Evolutionary conservation across 2,113 vertebrate genomes (phyloP).

Genomic region (Podiceps cristatus): DNA sequence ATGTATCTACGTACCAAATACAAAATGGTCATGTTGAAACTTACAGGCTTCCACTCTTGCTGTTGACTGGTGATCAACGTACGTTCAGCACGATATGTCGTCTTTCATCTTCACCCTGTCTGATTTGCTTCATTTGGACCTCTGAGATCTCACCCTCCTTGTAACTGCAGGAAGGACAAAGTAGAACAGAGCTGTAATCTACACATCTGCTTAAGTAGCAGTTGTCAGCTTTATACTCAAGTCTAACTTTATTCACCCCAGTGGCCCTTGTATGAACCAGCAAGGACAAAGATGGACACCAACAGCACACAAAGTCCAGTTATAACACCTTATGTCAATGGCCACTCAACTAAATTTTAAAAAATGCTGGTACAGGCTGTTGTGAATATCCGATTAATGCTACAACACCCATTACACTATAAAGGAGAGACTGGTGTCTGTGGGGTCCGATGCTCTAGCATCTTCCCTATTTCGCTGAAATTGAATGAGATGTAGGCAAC

Average conservation of each 20-base stretch:
- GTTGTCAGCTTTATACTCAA: not conserved
- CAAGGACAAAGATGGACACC: not conserved
- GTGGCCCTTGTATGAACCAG: not conserved
- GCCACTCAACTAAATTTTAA: not conserved
- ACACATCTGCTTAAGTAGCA: not conserved
- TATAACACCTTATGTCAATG: not conserved
- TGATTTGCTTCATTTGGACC: not conserved
- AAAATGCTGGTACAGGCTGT: not conserved
- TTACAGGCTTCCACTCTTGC: not conserved
- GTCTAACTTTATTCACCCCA: not conserved
- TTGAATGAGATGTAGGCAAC: not conserved
- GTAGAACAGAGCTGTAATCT: not conserved
- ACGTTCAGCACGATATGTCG: not conserved
- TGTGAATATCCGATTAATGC: not conserved
- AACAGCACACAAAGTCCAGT: not conserved
- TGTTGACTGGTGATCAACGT: not conserved
- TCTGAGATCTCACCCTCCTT: not conserved
- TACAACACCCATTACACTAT: not conserved
- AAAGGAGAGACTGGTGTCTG: not conserved
- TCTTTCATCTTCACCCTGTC: not conserved
- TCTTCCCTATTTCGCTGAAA: not conserved
- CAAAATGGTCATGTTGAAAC: not conserved
- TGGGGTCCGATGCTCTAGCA: not conserved
- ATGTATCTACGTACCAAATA: not conserved
- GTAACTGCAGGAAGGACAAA: not conserved